Evolutionary conservation across 2,113 vertebrate genomes (phyloP).

Genomic region (Stigmatopora argus): DNA sequence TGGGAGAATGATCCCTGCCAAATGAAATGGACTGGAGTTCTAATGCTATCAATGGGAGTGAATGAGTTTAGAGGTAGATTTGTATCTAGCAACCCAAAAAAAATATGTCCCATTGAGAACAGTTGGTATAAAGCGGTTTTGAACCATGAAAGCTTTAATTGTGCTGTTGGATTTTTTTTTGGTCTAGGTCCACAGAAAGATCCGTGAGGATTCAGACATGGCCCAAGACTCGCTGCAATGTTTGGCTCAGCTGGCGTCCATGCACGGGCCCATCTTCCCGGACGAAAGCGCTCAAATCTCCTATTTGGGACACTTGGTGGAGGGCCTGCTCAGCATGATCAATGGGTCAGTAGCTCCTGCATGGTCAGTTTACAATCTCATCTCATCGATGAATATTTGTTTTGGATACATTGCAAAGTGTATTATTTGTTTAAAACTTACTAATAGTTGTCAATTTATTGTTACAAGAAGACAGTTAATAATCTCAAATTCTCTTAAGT

Average conservation of each 20-base stretch:
- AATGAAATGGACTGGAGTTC: no score
- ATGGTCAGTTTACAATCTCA: background rate
- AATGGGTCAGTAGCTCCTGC: conserved; percentile 82
- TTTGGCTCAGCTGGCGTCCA: conserved; percentile 92
- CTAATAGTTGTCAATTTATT: no score
- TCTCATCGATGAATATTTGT: no score
- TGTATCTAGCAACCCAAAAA: background rate
- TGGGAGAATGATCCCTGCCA: no score
- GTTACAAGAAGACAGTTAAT: no score
- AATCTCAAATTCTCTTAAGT: no score
- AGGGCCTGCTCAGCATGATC: conserved; percentile 94
- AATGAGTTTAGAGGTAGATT: no score
- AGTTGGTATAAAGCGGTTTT: background rate
- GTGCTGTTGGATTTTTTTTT: background rate
- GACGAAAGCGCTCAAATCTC: conserved; percentile 94
- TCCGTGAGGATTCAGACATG: conserved; percentile 98
- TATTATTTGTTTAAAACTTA: no score
- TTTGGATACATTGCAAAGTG: no score
- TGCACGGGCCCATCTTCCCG: conserved; percentile 92
- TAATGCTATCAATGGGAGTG: no score
- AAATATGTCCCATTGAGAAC: background rate
- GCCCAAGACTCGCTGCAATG: conserved; percentile 98
- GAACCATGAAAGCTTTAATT: background rate
- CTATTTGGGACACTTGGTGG: conserved; percentile 96
- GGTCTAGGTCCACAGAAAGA: conserved; percentile 95